These are phyloP conservation scores for Zaprionus vittiger DNA, from an alignment of 1,140 invertebrate species.

Conservation along the genomic window DNA sequence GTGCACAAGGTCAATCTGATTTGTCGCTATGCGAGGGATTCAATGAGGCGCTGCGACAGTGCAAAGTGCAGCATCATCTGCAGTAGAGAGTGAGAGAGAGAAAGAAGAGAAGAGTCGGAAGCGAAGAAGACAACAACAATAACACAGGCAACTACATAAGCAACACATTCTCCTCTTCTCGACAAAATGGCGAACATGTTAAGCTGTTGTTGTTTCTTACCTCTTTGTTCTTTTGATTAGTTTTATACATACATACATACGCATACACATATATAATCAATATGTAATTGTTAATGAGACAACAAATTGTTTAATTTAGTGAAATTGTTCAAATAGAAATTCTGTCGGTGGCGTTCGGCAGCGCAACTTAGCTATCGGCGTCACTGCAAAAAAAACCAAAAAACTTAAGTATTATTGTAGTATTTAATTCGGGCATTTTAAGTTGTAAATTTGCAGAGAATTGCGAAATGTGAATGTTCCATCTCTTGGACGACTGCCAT, in stretches of 20 bases:
- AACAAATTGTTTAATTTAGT: slow-evolving; percentile 70
- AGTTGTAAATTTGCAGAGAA: slow-evolving; percentile 25
- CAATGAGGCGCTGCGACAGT: slow-evolving; percentile 96
- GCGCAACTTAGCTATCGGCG: slow-evolving; percentile 15
- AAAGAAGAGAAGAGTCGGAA: neutral
- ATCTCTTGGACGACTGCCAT: slow-evolving; percentile 6
- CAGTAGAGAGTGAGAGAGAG: slow-evolving; percentile 49
- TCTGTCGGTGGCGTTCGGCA: slow-evolving; percentile 12
- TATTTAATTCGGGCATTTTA: slow-evolving; percentile 14
- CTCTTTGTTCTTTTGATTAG: slow-evolving; percentile 48
- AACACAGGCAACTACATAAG: neutral
- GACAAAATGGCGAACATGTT: slow-evolving; percentile 52
- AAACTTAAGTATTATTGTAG: neutral
- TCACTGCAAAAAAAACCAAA: slow-evolving; percentile 27
- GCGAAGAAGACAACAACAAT: slow-evolving; percentile 13
- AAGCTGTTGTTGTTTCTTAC: slow-evolving; percentile 36
- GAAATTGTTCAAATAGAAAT: slow-evolving; percentile 69
- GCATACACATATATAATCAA: slow-evolving; percentile 22
- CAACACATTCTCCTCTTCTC: neutral
- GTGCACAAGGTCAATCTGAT: slow-evolving; percentile 93
- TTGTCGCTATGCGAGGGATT: slow-evolving; percentile 95
- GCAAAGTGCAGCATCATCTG: slow-evolving; percentile 87
- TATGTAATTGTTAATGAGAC: slow-evolving; percentile 61
- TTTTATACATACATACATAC: slow-evolving; percentile 37
- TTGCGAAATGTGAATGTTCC: slow-evolving; percentile 58